Conservation (phyloP, 2,113 vertebrate genomes). For the Hemiscyllium ocellatum region DNA sequence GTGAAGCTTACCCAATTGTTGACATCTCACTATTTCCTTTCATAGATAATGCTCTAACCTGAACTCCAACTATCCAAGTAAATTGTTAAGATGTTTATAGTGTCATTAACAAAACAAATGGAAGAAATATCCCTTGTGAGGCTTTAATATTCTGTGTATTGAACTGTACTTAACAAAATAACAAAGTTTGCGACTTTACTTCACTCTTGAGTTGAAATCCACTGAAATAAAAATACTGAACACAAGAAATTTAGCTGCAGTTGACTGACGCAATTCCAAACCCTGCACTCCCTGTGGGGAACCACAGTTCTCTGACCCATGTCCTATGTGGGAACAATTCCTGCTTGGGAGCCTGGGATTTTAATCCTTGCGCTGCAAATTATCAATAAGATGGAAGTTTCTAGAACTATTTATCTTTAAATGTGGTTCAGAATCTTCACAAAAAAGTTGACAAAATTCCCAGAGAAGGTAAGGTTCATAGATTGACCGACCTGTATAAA, state of each 20-base stretch:
- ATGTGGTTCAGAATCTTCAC: neutral
- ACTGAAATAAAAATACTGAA: neutral
- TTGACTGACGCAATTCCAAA: neutral
- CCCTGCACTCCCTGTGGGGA: neutral
- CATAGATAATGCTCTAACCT: neutral
- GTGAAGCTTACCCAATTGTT: neutral
- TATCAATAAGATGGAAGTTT: neutral
- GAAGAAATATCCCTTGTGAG: neutral
- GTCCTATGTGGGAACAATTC: neutral
- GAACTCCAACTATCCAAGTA: neutral
- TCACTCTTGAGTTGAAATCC: neutral
- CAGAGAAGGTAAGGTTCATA: neutral
- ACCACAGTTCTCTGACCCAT: neutral
- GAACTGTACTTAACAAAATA: neutral
- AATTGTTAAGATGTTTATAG: neutral
- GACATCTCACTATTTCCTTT: neutral
- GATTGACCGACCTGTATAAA: neutral
- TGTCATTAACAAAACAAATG: neutral
- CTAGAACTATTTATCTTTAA: neutral
- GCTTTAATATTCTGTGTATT: neutral
- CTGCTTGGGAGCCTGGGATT: neutral
- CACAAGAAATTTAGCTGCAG: neutral
- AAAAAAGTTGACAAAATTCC: neutral
- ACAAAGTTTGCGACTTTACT: neutral
- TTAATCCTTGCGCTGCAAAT: neutral